A percentile compares a stretch with the other conserved stretches of the same genome.
Evolutionary conservation across 2,797 vertebrate genomes (phyloP).

Genomic region (Acanthornis magna): DNA sequence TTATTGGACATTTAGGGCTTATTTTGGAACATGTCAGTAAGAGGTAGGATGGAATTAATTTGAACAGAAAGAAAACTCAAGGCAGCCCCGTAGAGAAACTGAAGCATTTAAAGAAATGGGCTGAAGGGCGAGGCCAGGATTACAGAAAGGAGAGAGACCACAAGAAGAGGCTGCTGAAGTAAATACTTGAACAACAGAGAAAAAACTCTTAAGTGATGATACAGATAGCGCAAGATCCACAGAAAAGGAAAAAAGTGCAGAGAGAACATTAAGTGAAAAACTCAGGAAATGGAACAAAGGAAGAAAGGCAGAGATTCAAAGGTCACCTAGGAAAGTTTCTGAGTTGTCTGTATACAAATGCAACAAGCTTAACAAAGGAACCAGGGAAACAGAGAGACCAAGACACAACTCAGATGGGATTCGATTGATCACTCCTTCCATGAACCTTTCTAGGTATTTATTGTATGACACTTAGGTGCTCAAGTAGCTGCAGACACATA

Average conservation of each 20-base stretch:
- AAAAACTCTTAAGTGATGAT: conserved; percentile 34
- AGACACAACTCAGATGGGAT: conserved; percentile 8
- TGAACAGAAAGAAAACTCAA: conserved; percentile 18
- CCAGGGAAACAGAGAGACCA: conserved; percentile 1
- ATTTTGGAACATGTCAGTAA: conserved; percentile 42
- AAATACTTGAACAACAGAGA: conserved; percentile 28
- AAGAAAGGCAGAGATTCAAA: conserved; percentile 59
- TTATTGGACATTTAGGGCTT: conserved; percentile 45
- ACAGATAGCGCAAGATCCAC: conserved; percentile 13
- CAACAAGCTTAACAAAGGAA: conserved; percentile 23
- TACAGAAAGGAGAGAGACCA: conserved; percentile 3
- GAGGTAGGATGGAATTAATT: conserved; percentile 62
- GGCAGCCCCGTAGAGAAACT: not conserved
- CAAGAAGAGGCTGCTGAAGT: conserved; percentile 20
- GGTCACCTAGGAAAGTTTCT: conserved; percentile 61
- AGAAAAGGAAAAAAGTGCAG: conserved; percentile 22
- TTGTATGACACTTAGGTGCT: not conserved
- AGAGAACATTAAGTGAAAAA: conserved; percentile 58
- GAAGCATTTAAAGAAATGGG: conserved; percentile 15
- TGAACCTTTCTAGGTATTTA: not conserved
- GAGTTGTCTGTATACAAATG: conserved; percentile 64
- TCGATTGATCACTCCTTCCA: conserved; percentile 4
- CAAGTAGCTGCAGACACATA: not conserved
- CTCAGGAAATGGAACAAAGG: conserved; percentile 61
- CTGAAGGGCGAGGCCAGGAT: not conserved